Base-by-base conservation (phyloP, 2,888 invertebrate species). In the Lepidochrysops patricia region DNA sequence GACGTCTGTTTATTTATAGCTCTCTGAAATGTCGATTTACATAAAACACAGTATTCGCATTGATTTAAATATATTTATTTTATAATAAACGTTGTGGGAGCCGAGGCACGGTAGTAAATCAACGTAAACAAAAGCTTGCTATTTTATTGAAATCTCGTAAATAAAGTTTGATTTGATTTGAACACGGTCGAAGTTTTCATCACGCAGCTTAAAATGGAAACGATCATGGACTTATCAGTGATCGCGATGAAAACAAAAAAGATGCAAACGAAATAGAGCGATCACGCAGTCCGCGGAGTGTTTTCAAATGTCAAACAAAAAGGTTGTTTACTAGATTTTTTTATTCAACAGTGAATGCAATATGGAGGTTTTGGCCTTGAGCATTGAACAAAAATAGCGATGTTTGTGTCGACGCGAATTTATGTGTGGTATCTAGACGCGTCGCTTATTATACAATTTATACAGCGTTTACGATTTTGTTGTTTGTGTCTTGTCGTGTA, bases 281-380 rank as follows among this genome's bases (percentile, higher is more conserved):
- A 34, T 54, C 57, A 56, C 32, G 49, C 27, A 57, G 25, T 60
- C 35, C 58, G 23, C 48, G 57, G 59, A 34, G 37, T 57, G 56
- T 67, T 67, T 67, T 68, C 63, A 63, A 66, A 65, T 66, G 64
- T 64, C 68, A 64, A 65, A 64, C 64, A 65, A 66, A 69, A 69
- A 76, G 73, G 73, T 79, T 84, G 84, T 83, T 84, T 82, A 80
- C 77, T 77, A 74, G 72, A 72, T 70, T 74, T 68, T 77, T 74
- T 72, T 72, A 73, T 70, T 70, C 69, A 67, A 74, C 62, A 66
- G 75, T 77, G 79, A 83, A 80, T 84, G 81, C 84, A 87, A 81
- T 70, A 82, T 82, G 82, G 82, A 82, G 79, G 75, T 68, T 72
- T 73, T 78, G 82, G 77, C 88, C 88, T 87, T 87, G 84, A 74